phyloP scores from a whole-genome alignment of 2,113 vertebrate genomes.

The Zosterops borbonicus region DNA sequence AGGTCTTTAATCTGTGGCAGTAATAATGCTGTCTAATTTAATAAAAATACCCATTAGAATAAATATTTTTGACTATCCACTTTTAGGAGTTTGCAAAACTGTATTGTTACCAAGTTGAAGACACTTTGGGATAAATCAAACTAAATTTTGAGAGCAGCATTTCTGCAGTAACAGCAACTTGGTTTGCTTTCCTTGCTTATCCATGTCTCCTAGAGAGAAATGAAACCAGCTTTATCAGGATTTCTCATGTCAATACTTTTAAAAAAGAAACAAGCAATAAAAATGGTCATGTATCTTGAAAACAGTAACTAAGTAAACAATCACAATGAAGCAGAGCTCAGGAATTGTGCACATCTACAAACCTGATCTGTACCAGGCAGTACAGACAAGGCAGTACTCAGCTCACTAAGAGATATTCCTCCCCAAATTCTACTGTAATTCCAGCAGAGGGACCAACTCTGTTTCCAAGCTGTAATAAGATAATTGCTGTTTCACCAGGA shows the following conservation, averaged over 20 bases:
- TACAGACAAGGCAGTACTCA: background rate
- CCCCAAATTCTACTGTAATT: background rate
- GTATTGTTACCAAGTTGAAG: background rate
- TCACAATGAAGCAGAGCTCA: background rate
- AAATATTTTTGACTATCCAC: slow-evolving; percentile 40
- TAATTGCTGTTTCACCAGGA: background rate
- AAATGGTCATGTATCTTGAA: background rate
- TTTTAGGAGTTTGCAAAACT: slow-evolving; percentile 12
- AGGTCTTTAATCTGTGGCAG: slow-evolving; percentile 37
- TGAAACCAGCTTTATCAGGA: background rate
- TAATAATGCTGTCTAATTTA: slow-evolving; percentile 62
- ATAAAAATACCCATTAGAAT: slow-evolving; percentile 60
- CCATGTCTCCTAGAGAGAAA: background rate
- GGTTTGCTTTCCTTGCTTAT: background rate
- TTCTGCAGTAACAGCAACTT: background rate
- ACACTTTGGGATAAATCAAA: background rate
- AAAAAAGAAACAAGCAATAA: background rate
- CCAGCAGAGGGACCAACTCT: background rate
- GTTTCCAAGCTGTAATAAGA: accelerated
- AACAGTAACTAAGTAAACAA: background rate
- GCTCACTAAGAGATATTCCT: background rate
- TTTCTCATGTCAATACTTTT: background rate
- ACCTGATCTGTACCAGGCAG: background rate
- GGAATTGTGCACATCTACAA: background rate
- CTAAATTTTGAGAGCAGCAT: background rate